A percentile compares a stretch with the other conserved stretches of the same genome.
These are phyloP conservation scores for Xenus cinereus DNA, from an alignment of 2,113 vertebrate genomes.

Conservation along the genomic window DNA sequence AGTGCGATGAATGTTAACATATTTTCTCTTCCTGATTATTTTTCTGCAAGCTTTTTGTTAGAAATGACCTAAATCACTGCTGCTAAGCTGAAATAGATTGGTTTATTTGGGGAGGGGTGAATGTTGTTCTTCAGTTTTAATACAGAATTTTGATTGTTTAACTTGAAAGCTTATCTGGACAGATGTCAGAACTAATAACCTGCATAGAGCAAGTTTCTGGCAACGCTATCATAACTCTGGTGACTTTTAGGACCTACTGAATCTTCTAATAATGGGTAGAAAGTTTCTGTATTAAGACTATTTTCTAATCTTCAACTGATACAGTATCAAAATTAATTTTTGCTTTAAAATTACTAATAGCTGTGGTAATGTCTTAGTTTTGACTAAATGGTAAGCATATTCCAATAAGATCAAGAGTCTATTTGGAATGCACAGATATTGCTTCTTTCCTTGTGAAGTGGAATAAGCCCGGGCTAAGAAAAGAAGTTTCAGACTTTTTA, in stretches of 20 bases:
- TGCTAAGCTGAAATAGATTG: background rate
- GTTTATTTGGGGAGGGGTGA: background rate
- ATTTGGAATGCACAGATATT: background rate
- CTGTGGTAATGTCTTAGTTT: background rate
- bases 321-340: background rate
- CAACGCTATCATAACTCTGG: background rate
- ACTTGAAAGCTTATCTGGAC: background rate
- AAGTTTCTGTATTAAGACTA: background rate
- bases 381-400: background rate
- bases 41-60: background rate
- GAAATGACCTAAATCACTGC: background rate
- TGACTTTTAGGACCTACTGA: background rate
- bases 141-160: slow-evolving; percentile 4
- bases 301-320: background rate
- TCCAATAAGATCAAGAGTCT: background rate
- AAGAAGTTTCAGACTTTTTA: background rate
- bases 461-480: background rate
- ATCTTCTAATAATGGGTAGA: background rate
- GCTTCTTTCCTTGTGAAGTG: background rate
- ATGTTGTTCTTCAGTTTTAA: background rate
- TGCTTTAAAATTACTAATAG: background rate
- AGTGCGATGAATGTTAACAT: background rate
- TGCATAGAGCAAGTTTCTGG: background rate
- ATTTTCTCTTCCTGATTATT: background rate
- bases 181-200: slow-evolving; percentile 1